Evolutionary conservation across 2,113 vertebrate genomes (phyloP).

Genomic region (Anhinga anhinga): DNA sequence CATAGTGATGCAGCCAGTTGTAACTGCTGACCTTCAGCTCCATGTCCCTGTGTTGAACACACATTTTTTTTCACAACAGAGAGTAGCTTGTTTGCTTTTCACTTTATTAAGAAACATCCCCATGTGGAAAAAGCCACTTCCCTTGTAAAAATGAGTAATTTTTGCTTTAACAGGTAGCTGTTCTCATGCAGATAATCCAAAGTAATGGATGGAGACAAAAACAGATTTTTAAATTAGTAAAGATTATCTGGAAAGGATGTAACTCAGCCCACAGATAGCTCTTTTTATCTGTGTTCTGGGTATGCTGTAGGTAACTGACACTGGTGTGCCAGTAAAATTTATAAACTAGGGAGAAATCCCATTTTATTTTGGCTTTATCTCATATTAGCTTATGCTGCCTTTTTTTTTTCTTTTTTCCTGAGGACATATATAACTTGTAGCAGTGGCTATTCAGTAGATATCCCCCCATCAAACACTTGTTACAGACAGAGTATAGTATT

Average conservation of each 20-base stretch:
- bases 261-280: neutral
- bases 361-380: neutral
- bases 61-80: neutral
- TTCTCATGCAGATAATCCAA: neutral
- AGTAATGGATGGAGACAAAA: neutral
- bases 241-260: neutral
- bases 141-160: neutral
- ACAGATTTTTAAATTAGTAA: neutral
- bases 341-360: neutral
- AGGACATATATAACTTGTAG: neutral
- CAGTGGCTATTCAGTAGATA: neutral
- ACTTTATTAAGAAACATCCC: neutral
- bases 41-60: neutral
- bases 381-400: neutral
- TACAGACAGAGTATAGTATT: neutral
- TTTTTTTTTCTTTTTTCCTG: too few species aligned
- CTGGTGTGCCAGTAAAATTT: neutral
- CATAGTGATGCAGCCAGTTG: neutral
- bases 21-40: neutral
- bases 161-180: neutral
- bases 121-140: neutral
- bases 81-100: neutral
- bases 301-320: neutral
- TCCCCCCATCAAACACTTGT: neutral
- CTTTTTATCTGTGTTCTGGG: neutral